phyloP scores from a whole-genome alignment of 2,888 invertebrate genomes.

The Ormyrus thymus region DNA sequence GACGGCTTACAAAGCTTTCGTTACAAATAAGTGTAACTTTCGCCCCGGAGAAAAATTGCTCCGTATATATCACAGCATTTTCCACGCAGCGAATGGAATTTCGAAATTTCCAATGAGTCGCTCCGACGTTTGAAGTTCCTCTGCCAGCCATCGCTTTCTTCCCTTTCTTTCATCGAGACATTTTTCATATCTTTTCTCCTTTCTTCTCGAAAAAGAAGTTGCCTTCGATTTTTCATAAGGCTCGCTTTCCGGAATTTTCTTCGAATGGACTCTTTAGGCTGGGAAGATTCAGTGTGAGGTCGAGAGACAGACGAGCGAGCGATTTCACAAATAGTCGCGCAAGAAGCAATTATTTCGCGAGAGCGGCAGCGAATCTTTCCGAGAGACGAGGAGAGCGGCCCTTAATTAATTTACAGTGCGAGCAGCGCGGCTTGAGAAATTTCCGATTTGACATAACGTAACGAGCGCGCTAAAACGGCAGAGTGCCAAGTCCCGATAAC shows the following conservation, averaged over 20 bases:
- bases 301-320: background rate
- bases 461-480: no score
- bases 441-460: no score
- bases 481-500: conserved; percentile 20
- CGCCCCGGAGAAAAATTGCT: conserved; percentile 69
- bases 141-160: conserved; percentile 5
- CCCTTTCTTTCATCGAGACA: background rate
- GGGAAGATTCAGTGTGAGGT: conserved; percentile 1
- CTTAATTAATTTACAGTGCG: conserved; percentile 38
- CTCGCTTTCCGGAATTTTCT: background rate
- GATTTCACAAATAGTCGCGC: conserved; percentile 30
- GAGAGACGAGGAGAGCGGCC: background rate
- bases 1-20: background rate
- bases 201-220: background rate
- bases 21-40: conserved; percentile 62
- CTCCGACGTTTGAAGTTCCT: conserved; percentile 29
- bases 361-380: conserved; percentile 8
- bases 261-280: background rate
- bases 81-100: conserved; percentile 49
- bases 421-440: no score
- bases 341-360: conserved; percentile 40
- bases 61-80: conserved; percentile 64
- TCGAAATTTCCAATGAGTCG: conserved; percentile 51
- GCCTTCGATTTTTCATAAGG: conserved; percentile 39
- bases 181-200: conserved; percentile 48